These are phyloP conservation scores for Calonectris borealis DNA, from an alignment of 2,113 vertebrate species.

Conservation along the genomic window DNA sequence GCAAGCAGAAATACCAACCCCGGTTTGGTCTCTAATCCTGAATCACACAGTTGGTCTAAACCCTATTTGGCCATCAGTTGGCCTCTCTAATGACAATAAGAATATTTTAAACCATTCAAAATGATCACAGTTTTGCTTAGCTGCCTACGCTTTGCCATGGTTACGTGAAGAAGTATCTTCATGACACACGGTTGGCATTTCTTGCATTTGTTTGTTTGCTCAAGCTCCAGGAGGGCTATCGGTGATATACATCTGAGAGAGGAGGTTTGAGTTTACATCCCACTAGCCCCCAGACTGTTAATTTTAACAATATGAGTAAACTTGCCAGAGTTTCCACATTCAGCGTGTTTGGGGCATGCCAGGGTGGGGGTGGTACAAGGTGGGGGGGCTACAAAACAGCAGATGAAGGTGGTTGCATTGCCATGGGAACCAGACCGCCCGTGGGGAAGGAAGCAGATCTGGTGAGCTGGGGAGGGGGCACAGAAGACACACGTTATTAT, in stretches of 20 bases:
- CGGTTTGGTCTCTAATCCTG: neutral
- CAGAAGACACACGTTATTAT: neutral
- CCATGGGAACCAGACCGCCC: conserved; percentile 62
- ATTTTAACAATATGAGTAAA: conserved; percentile 49
- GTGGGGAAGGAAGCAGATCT: conserved; percentile 44
- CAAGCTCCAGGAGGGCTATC: conserved; percentile 31
- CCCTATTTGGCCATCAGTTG: neutral
- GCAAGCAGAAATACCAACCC: neutral
- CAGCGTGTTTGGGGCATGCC: conserved; percentile 31
- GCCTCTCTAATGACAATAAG: neutral
- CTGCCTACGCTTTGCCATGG: conserved; percentile 50
- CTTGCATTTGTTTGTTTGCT: conserved; percentile 63
- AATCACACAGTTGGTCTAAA: neutral
- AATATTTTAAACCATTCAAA: neutral
- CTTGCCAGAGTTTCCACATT: conserved; percentile 22
- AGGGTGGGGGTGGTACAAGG: conserved; percentile 50
- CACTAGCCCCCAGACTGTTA: conserved; percentile 51
- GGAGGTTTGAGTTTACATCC: conserved; percentile 62
- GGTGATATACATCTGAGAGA: conserved; percentile 56
- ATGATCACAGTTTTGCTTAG: neutral
- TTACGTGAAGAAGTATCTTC: conserved; percentile 62
- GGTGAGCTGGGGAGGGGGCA: neutral
- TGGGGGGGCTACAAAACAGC: conserved; percentile 53
- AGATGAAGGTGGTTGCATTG: conserved; percentile 67
- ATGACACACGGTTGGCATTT: conserved; percentile 74